Base-by-base conservation (phyloP, 2,113 vertebrate genomes). In the Mesitornis unicolor region DNA sequence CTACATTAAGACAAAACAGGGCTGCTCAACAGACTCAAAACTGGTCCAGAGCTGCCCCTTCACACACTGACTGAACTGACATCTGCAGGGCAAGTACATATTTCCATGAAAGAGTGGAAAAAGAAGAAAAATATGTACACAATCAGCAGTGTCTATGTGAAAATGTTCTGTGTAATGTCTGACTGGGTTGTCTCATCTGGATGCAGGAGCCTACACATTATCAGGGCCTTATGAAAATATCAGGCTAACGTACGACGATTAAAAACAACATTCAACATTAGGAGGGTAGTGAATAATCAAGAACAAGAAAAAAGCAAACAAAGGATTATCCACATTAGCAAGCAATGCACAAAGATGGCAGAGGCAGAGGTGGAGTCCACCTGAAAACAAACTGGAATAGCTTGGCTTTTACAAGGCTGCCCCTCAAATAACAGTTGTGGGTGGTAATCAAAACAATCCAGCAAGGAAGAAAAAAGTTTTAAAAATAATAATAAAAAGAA, bases 301-400 rank as follows among this genome's bases (percentile, higher is more conserved):
- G 3, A 11, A 25, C 24, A 79, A 83, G 43, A 45, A 5, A 73
- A 87, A 70, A 1, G 2, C 26, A 31, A 40, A 33, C 48, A 21
- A 71, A 42, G 2, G 18, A 36, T 18, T 48, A 29, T 17, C 11
- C 4, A 2, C 1, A 1, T 24, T 15, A 80, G 26, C 8, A 42
- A 80, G 2, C 0, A 2, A 33, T 2, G 9, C 14, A 24, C 5
- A 71, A 50, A 63, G 7, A 70, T 10, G 31, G 11, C 1, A 0
- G 42, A 84, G 31, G 11, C 1, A 0, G 42, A 84, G 33, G 38
- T 1, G 7, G 31, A 88, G 56, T 8, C 70, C 64, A 57, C 9
- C 35, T 67, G 48, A 54, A 88, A 85, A 75, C 28, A 85, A 83
- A 53, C 35, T 16, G 17, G 6, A 38, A 68, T 1, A 43, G 40